phyloP scores from a whole-genome alignment of 2,113 vertebrate species.

The Dolichotis patagonum region DNA sequence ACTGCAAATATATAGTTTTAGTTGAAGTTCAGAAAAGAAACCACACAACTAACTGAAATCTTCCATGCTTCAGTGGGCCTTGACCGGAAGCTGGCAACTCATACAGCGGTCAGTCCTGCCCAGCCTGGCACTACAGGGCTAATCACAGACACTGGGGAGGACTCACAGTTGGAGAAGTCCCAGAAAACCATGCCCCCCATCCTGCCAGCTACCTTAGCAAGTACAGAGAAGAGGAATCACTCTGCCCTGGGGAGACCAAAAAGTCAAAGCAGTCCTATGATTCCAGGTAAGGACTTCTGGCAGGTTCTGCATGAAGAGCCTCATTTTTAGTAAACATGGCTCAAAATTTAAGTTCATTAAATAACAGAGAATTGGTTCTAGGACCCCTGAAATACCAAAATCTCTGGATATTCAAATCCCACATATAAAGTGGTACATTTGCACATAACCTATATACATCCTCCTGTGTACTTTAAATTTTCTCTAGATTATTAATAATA shows the following conservation, averaged over 20 bases:
- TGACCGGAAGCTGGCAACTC: conserved; percentile 87
- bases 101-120: conserved; percentile 72
- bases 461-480: not conserved
- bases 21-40: conserved; percentile 13
- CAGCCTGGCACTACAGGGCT: conserved; percentile 75
- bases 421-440: not conserved
- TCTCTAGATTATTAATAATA: not conserved
- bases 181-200: conserved; percentile 82
- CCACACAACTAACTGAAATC: not conserved
- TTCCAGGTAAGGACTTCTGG: conserved; percentile 86
- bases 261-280: conserved; percentile 76
- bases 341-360: not conserved
- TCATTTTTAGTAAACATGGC: not conserved
- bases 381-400: not conserved
- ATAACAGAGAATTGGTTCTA: not conserved
- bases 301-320: not conserved
- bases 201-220: conserved; percentile 65
- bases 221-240: conserved; percentile 80
- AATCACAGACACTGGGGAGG: conserved; percentile 67
- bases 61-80: conserved; percentile 87
- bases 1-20: not conserved
- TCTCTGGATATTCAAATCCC: not conserved
- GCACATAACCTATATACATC: not conserved
- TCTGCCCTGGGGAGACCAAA: conserved; percentile 82
- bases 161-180: conserved; percentile 73